These are phyloP conservation scores for Tipula vernalis DNA, from an alignment of 2,888 invertebrate species.

Conservation along the genomic window DNA sequence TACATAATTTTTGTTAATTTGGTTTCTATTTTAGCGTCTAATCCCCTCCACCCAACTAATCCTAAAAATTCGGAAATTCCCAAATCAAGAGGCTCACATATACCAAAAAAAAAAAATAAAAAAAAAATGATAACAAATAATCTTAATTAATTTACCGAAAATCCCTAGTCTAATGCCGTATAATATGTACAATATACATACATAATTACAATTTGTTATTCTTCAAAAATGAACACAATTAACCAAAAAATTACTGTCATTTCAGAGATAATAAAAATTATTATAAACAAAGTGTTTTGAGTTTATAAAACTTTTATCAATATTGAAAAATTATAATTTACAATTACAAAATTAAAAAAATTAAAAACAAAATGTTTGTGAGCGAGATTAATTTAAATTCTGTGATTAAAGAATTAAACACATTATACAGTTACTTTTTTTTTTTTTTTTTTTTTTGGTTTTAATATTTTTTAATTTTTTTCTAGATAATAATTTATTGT, in stretches of 20 bases:
- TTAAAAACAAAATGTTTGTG: not conserved
- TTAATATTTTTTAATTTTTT: not conserved
- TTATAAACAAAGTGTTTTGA: not conserved
- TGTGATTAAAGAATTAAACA: not conserved
- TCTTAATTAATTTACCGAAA: not conserved
- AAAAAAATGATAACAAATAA: not conserved
- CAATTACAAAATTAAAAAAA: not conserved
- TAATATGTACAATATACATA: not conserved
- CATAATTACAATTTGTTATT: not conserved
- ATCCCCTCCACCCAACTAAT: not conserved
- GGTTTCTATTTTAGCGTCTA: not conserved
- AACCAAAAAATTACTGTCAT: not conserved
- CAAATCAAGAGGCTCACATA: not conserved
- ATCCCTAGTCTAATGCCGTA: not conserved
- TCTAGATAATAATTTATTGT: conserved; percentile 4
- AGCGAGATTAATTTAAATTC: not conserved
- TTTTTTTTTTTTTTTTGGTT: no score
- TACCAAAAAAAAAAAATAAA: not conserved
- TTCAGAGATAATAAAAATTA: not conserved
- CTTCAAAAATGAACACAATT: not conserved
- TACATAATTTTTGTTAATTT: not conserved
- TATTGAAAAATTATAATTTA: not conserved
- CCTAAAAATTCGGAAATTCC: not conserved
- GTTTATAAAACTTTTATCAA: not conserved
- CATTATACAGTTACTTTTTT: not conserved